Base-by-base conservation (phyloP, 1,140 invertebrate genomes). In the Fopius arisanus region DNA sequence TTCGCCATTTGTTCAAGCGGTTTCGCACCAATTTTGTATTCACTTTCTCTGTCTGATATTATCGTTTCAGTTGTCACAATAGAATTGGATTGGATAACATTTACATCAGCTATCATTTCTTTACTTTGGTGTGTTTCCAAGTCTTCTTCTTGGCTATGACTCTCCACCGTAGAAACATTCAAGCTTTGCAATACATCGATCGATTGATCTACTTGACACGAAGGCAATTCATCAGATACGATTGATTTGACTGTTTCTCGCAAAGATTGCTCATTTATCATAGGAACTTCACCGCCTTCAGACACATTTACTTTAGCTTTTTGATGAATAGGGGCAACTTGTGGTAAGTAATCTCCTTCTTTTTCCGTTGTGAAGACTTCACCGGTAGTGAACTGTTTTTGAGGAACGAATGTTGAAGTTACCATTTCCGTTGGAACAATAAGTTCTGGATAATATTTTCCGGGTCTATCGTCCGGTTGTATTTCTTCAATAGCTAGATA, bases 341-440 rank as follows among this genome's bases (percentile, higher is more conserved):
- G 85, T 6, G 89, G 83, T 2, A 86, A 72, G 68, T 92, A 91
- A 67, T 89, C 79, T 16, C 91, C 91, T 90, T 94, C 91, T 81
- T 90, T 88, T 88, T 94, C 91, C 76, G 91, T 90, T 62, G 90
- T 88, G 76, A 92, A 79, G 75, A 91, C 91, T 80, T 91, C 89
- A 86, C 92, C 88, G 1, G 91, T 92, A 7, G 90, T 84, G n/a
- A 91, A 78, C 83, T 92, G 90, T 80, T 90, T 91, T 76, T 93
- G 92, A 7, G 91, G 83, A 41, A 92, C 88, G 1, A 94, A 81
- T 63, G 89, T 88, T 81, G 90, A 86, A 59, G 88, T 90, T 2
- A 93, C 94, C 6, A 90, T 87, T 90, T 95, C 94, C 10, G 93
- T 94, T 1, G 94, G 91, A n/a, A 94, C 93, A 78, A 94, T 92